Base-by-base conservation (phyloP, 2,888 invertebrate genomes). In the Sinohyriopsis cumingii region DNA sequence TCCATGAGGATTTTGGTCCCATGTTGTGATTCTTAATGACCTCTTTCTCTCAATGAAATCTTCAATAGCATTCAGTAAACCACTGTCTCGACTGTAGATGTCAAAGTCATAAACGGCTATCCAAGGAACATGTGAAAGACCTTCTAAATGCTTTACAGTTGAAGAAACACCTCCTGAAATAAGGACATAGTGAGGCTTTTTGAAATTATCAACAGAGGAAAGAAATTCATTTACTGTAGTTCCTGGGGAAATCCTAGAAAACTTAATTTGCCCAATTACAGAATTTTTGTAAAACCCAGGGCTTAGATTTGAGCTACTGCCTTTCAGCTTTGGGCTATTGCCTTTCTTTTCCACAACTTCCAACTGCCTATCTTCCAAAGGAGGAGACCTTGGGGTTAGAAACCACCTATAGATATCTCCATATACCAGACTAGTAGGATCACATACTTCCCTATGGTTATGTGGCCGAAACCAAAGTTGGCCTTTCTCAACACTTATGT, bases 101-200 rank as follows among this genome's bases (percentile, higher is more conserved):
- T 79, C 77, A 67, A 79, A 75, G 55, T 79, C 77, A 63, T 70
- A 82, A 9, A 82, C 82, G 53, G 75, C 73, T 57, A 80, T 63
- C 81, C 81, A 82, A 19, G 79, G 78, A 22, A 75, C 70, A 4
- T 63, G 55, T 9, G 78, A 69, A 53, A 81, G 64, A 55, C 70
- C 68, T 18, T 68, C 63, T 53, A 80, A 22, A 55, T 72, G 57
- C 45, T 63, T 63, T 5, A 56, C 28, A 4, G 33, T 54, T 5
- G 25, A n/a, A 5, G 69, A 59, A 5, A 77, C 57, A 9, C 71
- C 61, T 25, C 78, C 77, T 59, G 71, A 65, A 12, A 81, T 53
- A 18, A 80, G 72, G 24, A 80, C 68, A 68, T 72, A 77, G 64
- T 77, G 73, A 24, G 75, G 75, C 54, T 74, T 76, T 59, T 55